A percentile compares a stretch with the other conserved stretches of the same genome.
phyloP scores from a whole-genome alignment of 2,113 vertebrate genomes.

The Sylvicapra grimmia region DNA sequence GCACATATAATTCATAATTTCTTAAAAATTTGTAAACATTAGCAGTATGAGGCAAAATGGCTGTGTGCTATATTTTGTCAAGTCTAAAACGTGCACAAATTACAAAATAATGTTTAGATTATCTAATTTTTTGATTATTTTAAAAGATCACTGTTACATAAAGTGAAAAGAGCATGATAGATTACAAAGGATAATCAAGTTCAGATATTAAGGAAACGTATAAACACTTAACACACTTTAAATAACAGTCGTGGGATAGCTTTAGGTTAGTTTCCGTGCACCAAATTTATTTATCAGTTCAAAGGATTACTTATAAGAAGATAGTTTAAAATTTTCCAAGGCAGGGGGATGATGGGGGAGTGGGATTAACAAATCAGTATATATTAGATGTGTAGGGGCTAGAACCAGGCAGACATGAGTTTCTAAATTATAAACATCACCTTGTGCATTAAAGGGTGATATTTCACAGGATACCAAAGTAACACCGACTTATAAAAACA shows the following conservation, averaged over 20 bases:
- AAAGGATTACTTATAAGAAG: background rate
- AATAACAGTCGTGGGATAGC: constrained; percentile 6
- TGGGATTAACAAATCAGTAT: constrained; percentile 14
- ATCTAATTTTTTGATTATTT: background rate
- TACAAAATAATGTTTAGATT: background rate
- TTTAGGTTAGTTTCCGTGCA: constrained; percentile 1
- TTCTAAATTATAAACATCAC: constrained; percentile 36
- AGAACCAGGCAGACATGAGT: background rate
- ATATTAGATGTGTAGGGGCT: background rate
- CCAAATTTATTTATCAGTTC: constrained; percentile 53
- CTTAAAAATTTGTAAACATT: background rate
- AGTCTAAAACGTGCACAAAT: background rate
- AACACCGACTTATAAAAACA: constrained; percentile 32
- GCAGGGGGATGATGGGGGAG: too few relatives aligned
- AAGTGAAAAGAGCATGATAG: background rate
- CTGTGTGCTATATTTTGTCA: background rate
- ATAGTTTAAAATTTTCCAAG: background rate
- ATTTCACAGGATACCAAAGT: background rate
- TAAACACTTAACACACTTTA: constrained; percentile 9
- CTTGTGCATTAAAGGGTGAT: constrained; percentile 40
- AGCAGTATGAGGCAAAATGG: background rate
- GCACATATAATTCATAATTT: background rate
- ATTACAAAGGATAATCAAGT: background rate
- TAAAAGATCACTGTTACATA: background rate
- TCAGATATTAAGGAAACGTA: background rate